Evolutionary conservation across 1,140 invertebrate species (phyloP).

Genomic region (Dendroctonus valens): DNA sequence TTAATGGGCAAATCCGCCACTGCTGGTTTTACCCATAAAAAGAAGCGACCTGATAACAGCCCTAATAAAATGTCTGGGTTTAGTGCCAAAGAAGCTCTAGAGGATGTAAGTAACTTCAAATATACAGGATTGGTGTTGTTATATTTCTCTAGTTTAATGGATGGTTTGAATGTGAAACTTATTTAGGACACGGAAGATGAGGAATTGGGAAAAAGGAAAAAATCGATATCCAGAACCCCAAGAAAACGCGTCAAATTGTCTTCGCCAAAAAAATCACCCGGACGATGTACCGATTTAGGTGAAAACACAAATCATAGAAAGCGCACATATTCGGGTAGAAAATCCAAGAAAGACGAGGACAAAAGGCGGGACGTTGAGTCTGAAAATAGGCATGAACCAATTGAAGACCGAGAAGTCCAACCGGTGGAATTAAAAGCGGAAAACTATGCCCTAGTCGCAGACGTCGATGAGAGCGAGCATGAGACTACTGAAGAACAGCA

Average conservation of each 20-base stretch:
- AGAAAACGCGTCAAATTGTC: conserved; percentile 25
- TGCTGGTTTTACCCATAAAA: conserved; percentile 18
- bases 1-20: conserved; percentile 36
- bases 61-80: conserved; percentile 40
- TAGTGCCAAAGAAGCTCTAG: conserved; percentile 44
- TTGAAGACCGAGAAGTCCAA: not conserved
- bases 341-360: conserved; percentile 13
- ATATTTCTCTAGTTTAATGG: conserved; percentile 5
- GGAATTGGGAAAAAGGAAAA: conserved; percentile 35
- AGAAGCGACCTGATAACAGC: conserved; percentile 41
- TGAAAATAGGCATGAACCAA: conserved; percentile 6
- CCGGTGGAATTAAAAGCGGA: conserved; percentile 8
- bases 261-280: conserved; percentile 24
- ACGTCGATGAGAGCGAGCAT: conserved; percentile 20
- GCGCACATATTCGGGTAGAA: conserved; percentile 27
- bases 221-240: conserved; percentile 20
- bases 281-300: not conserved
- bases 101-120: conserved; percentile 37
- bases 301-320: conserved; percentile 23
- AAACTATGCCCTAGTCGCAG: conserved; percentile 7
- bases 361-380: conserved; percentile 12
- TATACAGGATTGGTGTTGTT: not conserved
- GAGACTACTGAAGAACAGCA: conserved; percentile 1
- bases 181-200: conserved; percentile 45
- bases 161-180: conserved; percentile 16